Evolutionary conservation across 2,888 invertebrate genomes (phyloP), one percentile per base, ranked within the genome.

Genomic region (Lochmaea capreae): DNA sequence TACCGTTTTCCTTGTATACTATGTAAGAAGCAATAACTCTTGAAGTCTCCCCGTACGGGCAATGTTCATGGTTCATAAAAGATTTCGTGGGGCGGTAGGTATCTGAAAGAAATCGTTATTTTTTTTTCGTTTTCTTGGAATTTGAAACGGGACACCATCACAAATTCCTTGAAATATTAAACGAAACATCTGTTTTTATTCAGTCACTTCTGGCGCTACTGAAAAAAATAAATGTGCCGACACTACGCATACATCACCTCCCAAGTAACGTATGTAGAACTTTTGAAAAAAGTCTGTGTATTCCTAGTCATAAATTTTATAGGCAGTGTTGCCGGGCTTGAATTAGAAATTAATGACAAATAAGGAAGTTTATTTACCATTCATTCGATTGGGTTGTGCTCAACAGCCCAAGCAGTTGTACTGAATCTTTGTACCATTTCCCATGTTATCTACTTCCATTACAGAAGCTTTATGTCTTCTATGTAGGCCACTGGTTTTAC

Each of bases 181-280:
- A 57, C 18, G 14, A 18, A 67, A 67, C 67, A 67, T 67, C 67
- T 67, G 67, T 39, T 67, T 22, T 67, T 67, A n/a, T 54, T 67
- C 39, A 54, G 43, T 67, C 54, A 58, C 57, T 67, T 67, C 39
- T 58, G 67, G 67, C 67, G 57, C 58, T 67, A 67, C 67, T 67
- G 67, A 58, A 67, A 67, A 39, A 42, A 67, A 67, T 54, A 67
- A 57, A 61, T 61, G 61, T 61, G 33, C 39, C n/a, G 39, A 61
- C 33, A 61, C 61, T 33, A 39, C 33, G n/a, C 61, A 39, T 61
- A 61, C 39, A 61, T 61, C 61, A 61, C 61, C n/a, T 61, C 61
- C 6, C 39, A 61, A 39, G 39, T 61, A 61, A n/a, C 59, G 12
- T 59, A 52, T 18, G 16, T 18, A 54, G 16, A 18, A n/a, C n/a